phyloP scores from a whole-genome alignment of 2,888 invertebrate species.

The Eledona agricola region DNA sequence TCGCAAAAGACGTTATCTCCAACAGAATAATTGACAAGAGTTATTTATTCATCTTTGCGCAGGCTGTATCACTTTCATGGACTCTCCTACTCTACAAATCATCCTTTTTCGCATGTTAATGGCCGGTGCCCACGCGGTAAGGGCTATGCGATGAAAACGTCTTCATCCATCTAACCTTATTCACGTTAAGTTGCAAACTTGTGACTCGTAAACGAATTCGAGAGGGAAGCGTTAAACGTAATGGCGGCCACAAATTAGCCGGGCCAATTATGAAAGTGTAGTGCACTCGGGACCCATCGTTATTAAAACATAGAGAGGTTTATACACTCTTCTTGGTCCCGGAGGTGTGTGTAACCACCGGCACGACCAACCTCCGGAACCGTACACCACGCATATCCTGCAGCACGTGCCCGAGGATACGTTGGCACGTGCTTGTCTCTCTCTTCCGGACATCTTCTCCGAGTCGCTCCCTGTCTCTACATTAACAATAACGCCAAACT shows the following conservation, averaged over 20 bases:
- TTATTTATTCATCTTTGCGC: slow-evolving; percentile 12
- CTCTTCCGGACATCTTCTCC: neutral
- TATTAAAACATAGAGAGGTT: slow-evolving; percentile 53
- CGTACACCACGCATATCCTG: slow-evolving; percentile 62
- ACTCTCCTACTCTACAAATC: too few species aligned
- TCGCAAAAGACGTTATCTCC: slow-evolving; percentile 15
- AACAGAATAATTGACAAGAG: slow-evolving; percentile 16
- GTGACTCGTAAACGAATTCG: slow-evolving; percentile 19
- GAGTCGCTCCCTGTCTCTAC: slow-evolving; percentile 29
- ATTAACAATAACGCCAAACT: slow-evolving; percentile 45
- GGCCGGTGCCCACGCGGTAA: too few species aligned
- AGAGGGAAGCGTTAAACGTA: slow-evolving; percentile 30
- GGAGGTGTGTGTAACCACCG: slow-evolving; percentile 62
- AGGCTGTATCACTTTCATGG: slow-evolving; percentile 12
- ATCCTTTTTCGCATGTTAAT: too few species aligned
- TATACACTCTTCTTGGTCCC: slow-evolving; percentile 59
- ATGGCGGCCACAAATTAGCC: slow-evolving; percentile 35
- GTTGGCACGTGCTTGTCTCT: slow-evolving; percentile 19
- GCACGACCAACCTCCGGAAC: slow-evolving; percentile 62
- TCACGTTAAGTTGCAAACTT: too few species aligned
- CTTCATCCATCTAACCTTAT: too few species aligned
- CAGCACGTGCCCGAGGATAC: slow-evolving; percentile 57
- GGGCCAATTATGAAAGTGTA: slow-evolving; percentile 44
- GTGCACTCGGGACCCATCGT: slow-evolving; percentile 45
- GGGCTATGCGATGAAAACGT: too few species aligned